Evolutionary conservation across 1,140 invertebrate genomes (phyloP), one percentile per base, ranked within the genome.

Genomic region (Drosophila malerkotliana): DNA sequence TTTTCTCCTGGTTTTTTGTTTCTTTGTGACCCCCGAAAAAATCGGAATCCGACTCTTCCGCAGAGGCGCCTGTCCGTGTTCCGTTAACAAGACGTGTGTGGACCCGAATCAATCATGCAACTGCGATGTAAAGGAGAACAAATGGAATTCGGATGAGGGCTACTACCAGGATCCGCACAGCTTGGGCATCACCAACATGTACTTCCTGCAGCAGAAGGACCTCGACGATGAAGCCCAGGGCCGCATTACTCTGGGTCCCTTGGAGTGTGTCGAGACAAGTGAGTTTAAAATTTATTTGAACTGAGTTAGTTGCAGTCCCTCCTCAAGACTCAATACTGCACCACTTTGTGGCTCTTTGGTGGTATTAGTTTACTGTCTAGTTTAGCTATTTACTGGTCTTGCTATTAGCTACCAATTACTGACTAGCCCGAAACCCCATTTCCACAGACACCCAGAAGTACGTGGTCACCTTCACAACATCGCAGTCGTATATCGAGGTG

Each of bases 251-350:
- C 92, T 98, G 10, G 97, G 97, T 4, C 97, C 97, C 9, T 92
- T 98, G 51, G 96, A 98, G 92, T 98, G 98, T 92, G 97, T 98
- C 48, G 97, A 98, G 94, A 98, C 97, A 61, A 98, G 97, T 98
- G 93, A 94, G 94, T 93, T 12, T 14, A n/a, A 4, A 48, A 12
- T 10, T 49, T n/a, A 6, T 12, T 37, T n/a, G 3, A 4, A 37
- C 10, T n/a, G 12, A 12, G 12, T n/a, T 37, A n/a, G 34, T 37
- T 37, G 4, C 6, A 21, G 0, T 8, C 12, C 15, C 1, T 14
- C 45, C 30, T 2, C 9, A 48, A 48, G 14, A 48, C 15, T 28
- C 15, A 30, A 66, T 3, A n/a, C 12, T 4, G 4, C 12, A 37
- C 9, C 4, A 49, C 30, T 8, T 12, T 8, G 26, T 37, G 21